Evolutionary conservation across 2,113 vertebrate genomes (phyloP).

Genomic region (Onychostoma macrolepis): DNA sequence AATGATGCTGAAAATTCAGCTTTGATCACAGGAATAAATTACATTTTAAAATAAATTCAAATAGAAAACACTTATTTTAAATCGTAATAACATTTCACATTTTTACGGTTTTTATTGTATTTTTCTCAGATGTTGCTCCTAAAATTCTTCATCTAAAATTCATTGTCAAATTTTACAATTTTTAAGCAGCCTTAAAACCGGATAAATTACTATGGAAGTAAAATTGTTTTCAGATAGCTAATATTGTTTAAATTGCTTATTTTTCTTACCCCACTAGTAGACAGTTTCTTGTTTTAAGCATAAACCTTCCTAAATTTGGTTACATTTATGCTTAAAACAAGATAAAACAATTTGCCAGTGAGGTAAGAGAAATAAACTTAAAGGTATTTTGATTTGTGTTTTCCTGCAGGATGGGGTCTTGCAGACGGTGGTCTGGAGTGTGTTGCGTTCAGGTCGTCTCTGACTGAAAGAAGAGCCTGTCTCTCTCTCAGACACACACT

Average conservation of each 20-base stretch:
- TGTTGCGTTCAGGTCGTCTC: conserved; percentile 40
- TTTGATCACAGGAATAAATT: neutral
- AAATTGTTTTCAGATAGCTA: neutral
- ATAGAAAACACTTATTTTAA: neutral
- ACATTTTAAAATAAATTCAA: neutral
- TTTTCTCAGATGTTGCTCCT: neutral
- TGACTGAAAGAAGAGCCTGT: conserved; percentile 40
- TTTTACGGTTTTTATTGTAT: neutral
- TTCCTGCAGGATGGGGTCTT: neutral
- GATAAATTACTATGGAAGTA: neutral
- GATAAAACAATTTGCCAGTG: neutral
- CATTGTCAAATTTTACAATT: neutral
- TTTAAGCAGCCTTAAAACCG: neutral
- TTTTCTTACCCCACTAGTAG: neutral
- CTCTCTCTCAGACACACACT: neutral
- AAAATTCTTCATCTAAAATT: neutral
- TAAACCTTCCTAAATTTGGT: neutral
- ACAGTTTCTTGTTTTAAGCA: neutral
- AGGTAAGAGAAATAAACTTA: conserved; percentile 1
- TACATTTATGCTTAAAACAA: neutral
- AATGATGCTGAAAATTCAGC: neutral
- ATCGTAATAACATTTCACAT: neutral
- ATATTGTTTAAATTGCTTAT: neutral
- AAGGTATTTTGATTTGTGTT: neutral
- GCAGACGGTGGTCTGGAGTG: conserved; percentile 26